A percentile compares a stretch with the other conserved stretches of the same genome.
These are phyloP conservation scores for Bombus terrestris DNA, from an alignment of 1,140 invertebrate genomes.

Conservation along the genomic window DNA sequence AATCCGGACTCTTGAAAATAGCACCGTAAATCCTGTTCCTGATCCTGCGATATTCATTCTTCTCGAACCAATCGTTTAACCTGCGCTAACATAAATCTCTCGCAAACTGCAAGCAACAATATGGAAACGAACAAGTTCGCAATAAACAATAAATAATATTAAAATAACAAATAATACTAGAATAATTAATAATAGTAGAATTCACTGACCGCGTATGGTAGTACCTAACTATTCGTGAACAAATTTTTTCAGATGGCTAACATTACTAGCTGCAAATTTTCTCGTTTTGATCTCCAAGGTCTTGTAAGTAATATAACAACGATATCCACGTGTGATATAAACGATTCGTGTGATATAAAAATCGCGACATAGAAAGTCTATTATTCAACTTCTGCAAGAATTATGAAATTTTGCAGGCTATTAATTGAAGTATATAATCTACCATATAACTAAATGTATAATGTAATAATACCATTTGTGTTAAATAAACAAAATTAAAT, in stretches of 20 bases:
- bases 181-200: no score
- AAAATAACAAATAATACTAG: no score
- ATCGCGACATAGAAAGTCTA: not conserved
- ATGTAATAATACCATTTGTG: no score
- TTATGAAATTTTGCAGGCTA: not conserved
- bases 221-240: no score
- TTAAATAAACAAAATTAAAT: no score
- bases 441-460: no score
- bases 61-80: conserved; percentile 17
- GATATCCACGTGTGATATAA: not conserved
- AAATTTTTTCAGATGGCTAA: no score
- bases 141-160: no score
- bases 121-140: not conserved
- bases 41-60: conserved; percentile 54
- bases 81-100: not conserved
- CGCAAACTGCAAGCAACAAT: not conserved
- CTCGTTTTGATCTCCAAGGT: not conserved
- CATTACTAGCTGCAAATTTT: no score
- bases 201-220: no score
- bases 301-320: not conserved
- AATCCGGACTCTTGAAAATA: conserved; percentile 43
- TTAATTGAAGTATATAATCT: not conserved
- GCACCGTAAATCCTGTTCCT: conserved; percentile 46
- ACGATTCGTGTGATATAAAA: not conserved
- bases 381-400: not conserved